Evolutionary conservation across 2,113 vertebrate species (phyloP).

Genomic region (human): DNA sequence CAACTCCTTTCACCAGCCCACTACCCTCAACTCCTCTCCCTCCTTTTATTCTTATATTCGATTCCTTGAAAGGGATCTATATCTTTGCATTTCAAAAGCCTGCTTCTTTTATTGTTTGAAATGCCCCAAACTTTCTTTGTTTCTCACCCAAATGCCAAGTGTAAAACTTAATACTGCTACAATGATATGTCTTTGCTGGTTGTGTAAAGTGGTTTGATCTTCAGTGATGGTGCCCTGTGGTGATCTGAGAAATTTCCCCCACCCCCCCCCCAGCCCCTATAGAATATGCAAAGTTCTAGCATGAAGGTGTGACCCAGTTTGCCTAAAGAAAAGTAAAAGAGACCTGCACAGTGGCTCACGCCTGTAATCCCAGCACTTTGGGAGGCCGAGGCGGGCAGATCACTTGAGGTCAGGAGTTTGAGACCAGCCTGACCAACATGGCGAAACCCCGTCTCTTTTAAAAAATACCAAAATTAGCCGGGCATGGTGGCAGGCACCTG

Average conservation of each 20-base stretch:
- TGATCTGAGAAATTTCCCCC: not conserved
- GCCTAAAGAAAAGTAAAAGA: not conserved
- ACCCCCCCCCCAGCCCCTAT: accelerated
- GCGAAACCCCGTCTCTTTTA: too few species aligned
- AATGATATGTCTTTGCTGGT: not conserved
- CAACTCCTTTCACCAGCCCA: not conserved
- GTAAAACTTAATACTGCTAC: constrained; percentile 24
- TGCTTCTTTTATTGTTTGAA: constrained; percentile 52
- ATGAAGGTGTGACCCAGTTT: not conserved
- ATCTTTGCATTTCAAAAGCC: constrained; percentile 75
- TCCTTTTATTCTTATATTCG: constrained; percentile 19
- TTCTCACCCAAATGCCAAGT: constrained; percentile 46
- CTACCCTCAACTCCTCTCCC: not conserved
- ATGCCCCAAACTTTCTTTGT: constrained; percentile 64
- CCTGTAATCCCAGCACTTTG: too few species aligned
- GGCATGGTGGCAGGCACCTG: too few species aligned
- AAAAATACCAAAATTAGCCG: too few species aligned
- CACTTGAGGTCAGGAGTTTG: too few species aligned
- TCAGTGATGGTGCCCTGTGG: not conserved
- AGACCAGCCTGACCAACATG: too few species aligned
- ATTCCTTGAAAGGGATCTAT: constrained; percentile 49
- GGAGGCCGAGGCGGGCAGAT: too few species aligned
- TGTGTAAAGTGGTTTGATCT: constrained; percentile 17
- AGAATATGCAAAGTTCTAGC: constrained; percentile 10
- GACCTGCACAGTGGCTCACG: not conserved